A percentile compares a stretch with the other conserved stretches of the same genome.
These are phyloP conservation scores for Aeoliscus strigatus DNA, from an alignment of 2,797 vertebrate genomes.

Conservation along the genomic window DNA sequence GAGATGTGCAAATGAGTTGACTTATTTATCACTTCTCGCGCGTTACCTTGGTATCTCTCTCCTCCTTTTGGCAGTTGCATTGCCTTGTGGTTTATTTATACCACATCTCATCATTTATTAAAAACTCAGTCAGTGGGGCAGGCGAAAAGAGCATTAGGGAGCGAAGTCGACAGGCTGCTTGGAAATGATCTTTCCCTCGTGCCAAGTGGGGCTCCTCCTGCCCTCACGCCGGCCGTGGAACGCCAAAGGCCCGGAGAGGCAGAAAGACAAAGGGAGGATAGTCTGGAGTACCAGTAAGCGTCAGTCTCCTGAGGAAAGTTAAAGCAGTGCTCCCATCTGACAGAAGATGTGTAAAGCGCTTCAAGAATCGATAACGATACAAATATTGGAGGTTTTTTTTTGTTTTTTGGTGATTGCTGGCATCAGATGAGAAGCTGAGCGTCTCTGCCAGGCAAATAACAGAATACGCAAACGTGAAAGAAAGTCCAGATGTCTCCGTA, in stretches of 20 bases:
- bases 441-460: conserved; percentile 40
- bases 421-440: conserved; percentile 38
- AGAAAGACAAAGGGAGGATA: conserved; percentile 51
- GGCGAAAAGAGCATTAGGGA: conserved; percentile 66
- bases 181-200: conserved; percentile 67
- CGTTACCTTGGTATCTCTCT: conserved; percentile 73
- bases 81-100: conserved; percentile 81
- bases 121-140: conserved; percentile 84
- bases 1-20: conserved; percentile 71
- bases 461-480: conserved; percentile 32
- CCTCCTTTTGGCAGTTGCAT: conserved; percentile 72
- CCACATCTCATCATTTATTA: conserved; percentile 80
- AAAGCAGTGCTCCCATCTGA: conserved; percentile 35
- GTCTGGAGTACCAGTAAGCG: conserved; percentile 34
- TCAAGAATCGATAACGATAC: conserved; percentile 38
- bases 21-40: conserved; percentile 75
- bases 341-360: conserved; percentile 40
- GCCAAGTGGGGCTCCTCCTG: conserved; percentile 74
- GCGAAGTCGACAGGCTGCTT: conserved; percentile 67
- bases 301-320: conserved; percentile 39
- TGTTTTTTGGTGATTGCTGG: conserved; percentile 26
- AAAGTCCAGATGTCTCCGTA: conserved; percentile 25
- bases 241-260: conserved; percentile 51
- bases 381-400: conserved; percentile 31
- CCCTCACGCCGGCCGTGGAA: conserved; percentile 31